These are phyloP conservation scores for Copidosoma aretas DNA, from an alignment of 2,888 invertebrate species.

Conservation along the genomic window DNA sequence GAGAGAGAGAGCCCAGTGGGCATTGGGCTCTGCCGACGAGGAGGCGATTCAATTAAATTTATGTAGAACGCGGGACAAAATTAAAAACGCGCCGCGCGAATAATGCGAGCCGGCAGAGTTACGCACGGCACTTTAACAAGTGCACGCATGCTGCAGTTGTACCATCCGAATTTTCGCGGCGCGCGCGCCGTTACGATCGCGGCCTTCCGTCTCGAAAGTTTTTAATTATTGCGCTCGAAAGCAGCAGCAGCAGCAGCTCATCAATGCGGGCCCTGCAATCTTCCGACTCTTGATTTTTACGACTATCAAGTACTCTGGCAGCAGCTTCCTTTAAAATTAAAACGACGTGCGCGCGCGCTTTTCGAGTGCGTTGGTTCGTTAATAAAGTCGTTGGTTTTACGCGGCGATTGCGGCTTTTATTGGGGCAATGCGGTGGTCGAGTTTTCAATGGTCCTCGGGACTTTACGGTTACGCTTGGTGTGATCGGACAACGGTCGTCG, in stretches of 20 bases:
- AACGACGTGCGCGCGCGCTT: too few species aligned
- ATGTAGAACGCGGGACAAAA: conserved; percentile 3
- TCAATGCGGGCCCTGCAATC: background rate
- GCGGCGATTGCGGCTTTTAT: too few species aligned
- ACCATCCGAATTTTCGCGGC: too few species aligned
- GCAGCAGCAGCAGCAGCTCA: conserved; percentile 7
- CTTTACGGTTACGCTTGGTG: too few species aligned
- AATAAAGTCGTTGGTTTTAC: background rate
- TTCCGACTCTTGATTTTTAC: background rate
- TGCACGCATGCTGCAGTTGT: too few species aligned
- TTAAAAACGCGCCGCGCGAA: conserved; percentile 6
- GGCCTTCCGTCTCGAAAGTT: conserved; percentile 12
- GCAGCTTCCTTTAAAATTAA: too few species aligned
- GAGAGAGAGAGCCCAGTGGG: too few species aligned
- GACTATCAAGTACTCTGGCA: background rate
- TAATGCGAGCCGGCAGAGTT: background rate
- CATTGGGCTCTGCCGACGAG: too few species aligned
- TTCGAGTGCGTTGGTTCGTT: background rate
- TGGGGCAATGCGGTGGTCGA: too few species aligned
- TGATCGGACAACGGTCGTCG: too few species aligned
- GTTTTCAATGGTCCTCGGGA: too few species aligned
- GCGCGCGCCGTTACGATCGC: background rate
- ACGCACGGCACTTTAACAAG: background rate
- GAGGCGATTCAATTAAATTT: conserved; percentile 12
- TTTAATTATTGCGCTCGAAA: conserved; percentile 36